Base-by-base conservation (phyloP, 1,140 invertebrate species). In the Pseudobourletiella spinata region DNA sequence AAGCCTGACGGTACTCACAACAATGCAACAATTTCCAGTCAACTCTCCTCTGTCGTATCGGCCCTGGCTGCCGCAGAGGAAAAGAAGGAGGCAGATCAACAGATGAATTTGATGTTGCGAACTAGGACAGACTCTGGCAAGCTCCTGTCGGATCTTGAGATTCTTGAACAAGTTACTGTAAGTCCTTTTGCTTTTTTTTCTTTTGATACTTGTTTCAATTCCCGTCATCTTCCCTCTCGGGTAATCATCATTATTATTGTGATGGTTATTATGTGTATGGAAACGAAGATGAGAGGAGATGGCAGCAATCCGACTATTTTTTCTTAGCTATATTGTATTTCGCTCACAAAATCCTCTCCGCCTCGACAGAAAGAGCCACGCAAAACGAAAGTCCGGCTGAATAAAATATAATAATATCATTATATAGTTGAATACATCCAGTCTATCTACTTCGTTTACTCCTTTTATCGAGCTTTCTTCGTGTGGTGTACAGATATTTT, bases 81-180 rank as follows among this genome's bases (percentile, higher is more conserved):
- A 80, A 79, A 70, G 86, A 88, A 74, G 76, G 85, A 61, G 77
- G 76, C 83, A 70, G 74, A 85, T 0, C 81, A 82, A 68, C 82
- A 84, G 68, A 76, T 86, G 56, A 87, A 86, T 68, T 83, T 87
- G 77, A 83, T 84, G 73, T 86, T 91, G 1, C 79, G 87, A 69
- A 89, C 87, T 30, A 80, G 87, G 62, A 89, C 88, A 14, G 87
- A 89, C 73, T 90, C 88, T 46, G 88, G 88, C 30, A 66, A 69
- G 52, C 29, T 65, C 22, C 46, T 70, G 14, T 62, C 62, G 30
- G 68, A 70, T 61, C n/a, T 66, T 11, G 64, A 70, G 54, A 70
- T 70, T 35, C 35, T 70, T 30, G 68, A 70, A 51, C 68, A 70
- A 70, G 68, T 70, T 25, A 61, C 63, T 32, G 68, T 70, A 66